Percentiles rank a stretch among this genome's conserved stretches.
Conservation (phyloP, 2,797 vertebrate genomes). For the Hippocampus kuda region DNA sequence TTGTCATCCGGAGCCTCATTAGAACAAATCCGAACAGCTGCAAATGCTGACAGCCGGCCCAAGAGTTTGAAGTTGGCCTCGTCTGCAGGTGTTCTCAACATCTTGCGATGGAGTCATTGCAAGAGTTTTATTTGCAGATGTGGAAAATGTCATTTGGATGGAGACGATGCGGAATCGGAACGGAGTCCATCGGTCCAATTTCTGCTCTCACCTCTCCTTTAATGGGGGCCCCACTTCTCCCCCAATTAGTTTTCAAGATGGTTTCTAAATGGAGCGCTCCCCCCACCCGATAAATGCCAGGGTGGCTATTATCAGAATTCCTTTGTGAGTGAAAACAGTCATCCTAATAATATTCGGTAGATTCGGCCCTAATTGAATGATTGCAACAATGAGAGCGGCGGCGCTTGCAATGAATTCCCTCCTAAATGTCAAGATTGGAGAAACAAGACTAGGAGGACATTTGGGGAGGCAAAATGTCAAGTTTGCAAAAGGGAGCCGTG, state of each 20-base stretch:
- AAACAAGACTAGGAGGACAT: constrained; percentile 17
- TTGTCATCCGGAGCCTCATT: constrained; percentile 55
- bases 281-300: constrained; percentile 63
- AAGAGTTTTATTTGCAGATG: constrained; percentile 9
- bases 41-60: constrained; percentile 29
- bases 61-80: constrained; percentile 37
- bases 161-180: background rate
- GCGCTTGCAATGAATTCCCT: constrained; percentile 29
- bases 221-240: constrained; percentile 50
- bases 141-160: constrained; percentile 2
- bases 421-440: constrained; percentile 60
- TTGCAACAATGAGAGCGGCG: constrained; percentile 42
- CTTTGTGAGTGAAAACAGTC: constrained; percentile 57
- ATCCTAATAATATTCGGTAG: constrained; percentile 32
- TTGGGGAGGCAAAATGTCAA: constrained; percentile 44
- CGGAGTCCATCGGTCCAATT: constrained; percentile 18
- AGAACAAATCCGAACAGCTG: constrained; percentile 37
- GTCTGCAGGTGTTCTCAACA: constrained; percentile 9
- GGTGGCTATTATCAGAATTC: constrained; percentile 60
- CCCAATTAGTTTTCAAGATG: constrained; percentile 67
- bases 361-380: constrained; percentile 61
- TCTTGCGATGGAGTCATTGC: background rate
- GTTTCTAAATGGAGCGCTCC: constrained; percentile 56
- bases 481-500: constrained; percentile 27
- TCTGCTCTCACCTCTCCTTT: constrained; percentile 40